phyloP scores from a whole-genome alignment of 2,888 invertebrate genomes.

The Eilema sororculum region DNA sequence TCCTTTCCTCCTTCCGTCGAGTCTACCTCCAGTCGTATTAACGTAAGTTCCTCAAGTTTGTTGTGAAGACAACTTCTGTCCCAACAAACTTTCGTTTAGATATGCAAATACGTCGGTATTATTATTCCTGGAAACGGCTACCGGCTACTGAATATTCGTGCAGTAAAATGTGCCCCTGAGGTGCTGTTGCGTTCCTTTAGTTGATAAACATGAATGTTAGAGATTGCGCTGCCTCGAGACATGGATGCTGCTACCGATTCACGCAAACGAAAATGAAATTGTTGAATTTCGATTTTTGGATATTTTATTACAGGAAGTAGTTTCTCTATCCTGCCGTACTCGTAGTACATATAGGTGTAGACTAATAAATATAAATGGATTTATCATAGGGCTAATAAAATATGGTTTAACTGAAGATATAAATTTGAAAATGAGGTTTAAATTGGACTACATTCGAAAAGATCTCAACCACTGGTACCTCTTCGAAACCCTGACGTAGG shows the following conservation, averaged over 20 bases:
- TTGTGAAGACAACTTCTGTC: not conserved
- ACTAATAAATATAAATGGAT: too few relatives aligned
- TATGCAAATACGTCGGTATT: conserved; percentile 27
- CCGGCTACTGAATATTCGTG: conserved; percentile 59
- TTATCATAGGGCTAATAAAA: too few relatives aligned
- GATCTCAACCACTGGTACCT: too few relatives aligned
- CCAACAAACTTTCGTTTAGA: conserved; percentile 5
- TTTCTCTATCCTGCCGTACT: not conserved
- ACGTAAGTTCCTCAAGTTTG: not conserved
- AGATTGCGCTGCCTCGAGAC: conserved; percentile 60
- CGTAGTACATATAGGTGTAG: too few relatives aligned
- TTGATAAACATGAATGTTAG: conserved; percentile 37
- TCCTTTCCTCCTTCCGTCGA: too few relatives aligned
- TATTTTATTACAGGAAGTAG: not conserved
- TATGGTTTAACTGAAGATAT: too few relatives aligned
- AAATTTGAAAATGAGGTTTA: too few relatives aligned
- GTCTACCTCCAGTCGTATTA: too few relatives aligned
- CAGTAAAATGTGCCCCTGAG: conserved; percentile 60
- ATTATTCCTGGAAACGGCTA: conserved; percentile 34
- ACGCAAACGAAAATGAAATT: conserved; percentile 66
- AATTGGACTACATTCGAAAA: too few relatives aligned
- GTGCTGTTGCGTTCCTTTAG: conserved; percentile 52
- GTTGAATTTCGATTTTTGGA: conserved; percentile 41
- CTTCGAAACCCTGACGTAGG: too few relatives aligned
- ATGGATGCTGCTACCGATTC: conserved; percentile 75